These are phyloP conservation scores for Micromesistius poutassou DNA, from an alignment of 2,797 vertebrate species.

Conservation along the genomic window DNA sequence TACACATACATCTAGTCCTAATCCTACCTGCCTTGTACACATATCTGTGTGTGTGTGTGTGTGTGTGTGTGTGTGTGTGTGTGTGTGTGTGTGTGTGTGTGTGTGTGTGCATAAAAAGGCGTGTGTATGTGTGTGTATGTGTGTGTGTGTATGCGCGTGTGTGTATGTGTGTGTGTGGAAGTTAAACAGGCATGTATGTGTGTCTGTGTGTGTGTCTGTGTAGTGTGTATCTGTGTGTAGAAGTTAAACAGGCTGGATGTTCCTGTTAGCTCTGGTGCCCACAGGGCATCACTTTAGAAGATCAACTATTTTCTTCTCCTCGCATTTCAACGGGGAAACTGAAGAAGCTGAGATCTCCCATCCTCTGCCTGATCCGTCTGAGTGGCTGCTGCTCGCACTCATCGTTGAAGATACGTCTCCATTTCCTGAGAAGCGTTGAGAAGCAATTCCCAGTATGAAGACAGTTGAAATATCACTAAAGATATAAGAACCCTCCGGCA, in stretches of 20 bases:
- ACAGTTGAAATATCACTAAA: conserved; percentile 44
- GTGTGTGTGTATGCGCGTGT: conserved; percentile 11
- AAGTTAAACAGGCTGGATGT: conserved; percentile 39
- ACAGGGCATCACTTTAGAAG: conserved; percentile 40
- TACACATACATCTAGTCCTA: conserved; percentile 29
- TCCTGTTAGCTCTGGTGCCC: conserved; percentile 39
- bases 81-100: not conserved
- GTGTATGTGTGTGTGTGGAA: conserved; percentile 14
- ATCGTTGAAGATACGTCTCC: conserved; percentile 38
- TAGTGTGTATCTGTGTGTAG: conserved; percentile 10
- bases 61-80: not conserved
- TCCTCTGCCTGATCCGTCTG: conserved; percentile 45
- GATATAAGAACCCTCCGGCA: conserved; percentile 18
- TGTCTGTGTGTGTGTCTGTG: conserved; percentile 15
- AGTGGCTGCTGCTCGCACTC: conserved; percentile 37
- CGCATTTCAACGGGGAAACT: conserved; percentile 9
- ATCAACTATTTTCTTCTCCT: conserved; percentile 8
- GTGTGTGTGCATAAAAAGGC: not conserved
- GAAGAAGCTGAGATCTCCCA: conserved; percentile 37
- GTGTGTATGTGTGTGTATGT: not conserved
- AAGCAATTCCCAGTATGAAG: conserved; percentile 46
- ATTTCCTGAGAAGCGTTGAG: conserved; percentile 35
- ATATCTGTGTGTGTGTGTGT: not conserved
- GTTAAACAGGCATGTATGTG: conserved; percentile 2
- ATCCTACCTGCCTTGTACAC: not conserved